Evolutionary conservation across 2,888 invertebrate genomes (phyloP).

Genomic region (Dynastes tityus): DNA sequence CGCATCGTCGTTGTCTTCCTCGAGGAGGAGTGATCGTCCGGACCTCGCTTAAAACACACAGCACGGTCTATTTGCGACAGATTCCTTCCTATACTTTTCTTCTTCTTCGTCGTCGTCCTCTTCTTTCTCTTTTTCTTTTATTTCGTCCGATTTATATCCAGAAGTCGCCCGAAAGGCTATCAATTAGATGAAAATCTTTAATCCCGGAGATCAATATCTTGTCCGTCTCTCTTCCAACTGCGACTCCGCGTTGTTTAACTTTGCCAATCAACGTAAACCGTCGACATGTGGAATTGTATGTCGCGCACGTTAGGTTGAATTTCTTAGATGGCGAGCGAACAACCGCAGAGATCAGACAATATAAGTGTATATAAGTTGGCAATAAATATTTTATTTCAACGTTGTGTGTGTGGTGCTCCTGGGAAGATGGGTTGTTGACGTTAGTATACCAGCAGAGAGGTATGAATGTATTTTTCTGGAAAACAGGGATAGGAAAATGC

Average conservation of each 20-base stretch:
- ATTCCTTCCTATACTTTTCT: neutral
- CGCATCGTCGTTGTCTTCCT: slow-evolving; percentile 5
- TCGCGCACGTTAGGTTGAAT: slow-evolving; percentile 1
- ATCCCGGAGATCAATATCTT: slow-evolving; percentile 65
- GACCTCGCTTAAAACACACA: slow-evolving; percentile 32
- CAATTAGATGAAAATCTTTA: slow-evolving; percentile 67
- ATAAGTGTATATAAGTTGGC: slow-evolving; percentile 4
- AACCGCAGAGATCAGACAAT: slow-evolving; percentile 25
- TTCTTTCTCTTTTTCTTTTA: slow-evolving; percentile 4
- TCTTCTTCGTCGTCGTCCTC: neutral
- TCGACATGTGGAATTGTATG: slow-evolving; percentile 40
- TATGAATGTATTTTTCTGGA: neutral
- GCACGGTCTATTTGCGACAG: slow-evolving; percentile 33
- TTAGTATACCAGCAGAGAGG: neutral
- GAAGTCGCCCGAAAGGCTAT: slow-evolving; percentile 59
- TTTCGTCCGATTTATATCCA: slow-evolving; percentile 53
- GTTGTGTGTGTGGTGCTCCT: neutral
- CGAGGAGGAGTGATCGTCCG: slow-evolving; percentile 22
- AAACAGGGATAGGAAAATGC: neutral
- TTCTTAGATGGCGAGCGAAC: slow-evolving; percentile 4
- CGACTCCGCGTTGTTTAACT: slow-evolving; percentile 27
- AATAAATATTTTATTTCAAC: slow-evolving; percentile 36
- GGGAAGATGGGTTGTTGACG: slow-evolving; percentile 25
- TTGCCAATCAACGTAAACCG: slow-evolving; percentile 28
- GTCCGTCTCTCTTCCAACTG: slow-evolving; percentile 31